Evolutionary conservation across 2,113 vertebrate species (phyloP).

Genomic region (Aythya baeri): DNA sequence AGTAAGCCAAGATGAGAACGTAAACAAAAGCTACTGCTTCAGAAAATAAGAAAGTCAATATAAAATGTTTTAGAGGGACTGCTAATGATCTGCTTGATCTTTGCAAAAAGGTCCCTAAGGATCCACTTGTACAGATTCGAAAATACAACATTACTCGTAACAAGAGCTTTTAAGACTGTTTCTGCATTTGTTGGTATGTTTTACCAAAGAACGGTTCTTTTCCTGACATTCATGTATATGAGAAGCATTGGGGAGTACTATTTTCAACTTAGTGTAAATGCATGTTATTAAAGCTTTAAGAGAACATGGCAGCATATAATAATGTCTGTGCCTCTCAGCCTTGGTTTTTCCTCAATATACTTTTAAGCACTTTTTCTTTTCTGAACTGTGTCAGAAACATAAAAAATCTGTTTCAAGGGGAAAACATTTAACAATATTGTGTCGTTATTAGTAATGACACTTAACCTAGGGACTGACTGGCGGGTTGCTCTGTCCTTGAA

Average conservation of each 20-base stretch:
- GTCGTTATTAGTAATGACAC: not conserved
- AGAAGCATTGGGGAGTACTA: not conserved
- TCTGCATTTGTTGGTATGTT: constrained; percentile 1
- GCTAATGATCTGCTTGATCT: constrained; percentile 37
- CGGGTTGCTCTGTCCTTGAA: not conserved
- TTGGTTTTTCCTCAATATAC: not conserved
- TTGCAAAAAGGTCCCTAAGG: not conserved
- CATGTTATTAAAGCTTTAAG: constrained; percentile 22
- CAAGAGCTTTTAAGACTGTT: not conserved
- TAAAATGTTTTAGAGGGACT: constrained; percentile 14
- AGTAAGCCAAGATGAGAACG: not conserved
- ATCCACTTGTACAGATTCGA: not conserved
- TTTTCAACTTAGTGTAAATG: constrained; percentile 14
- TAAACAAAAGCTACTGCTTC: not conserved
- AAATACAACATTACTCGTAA: not conserved
- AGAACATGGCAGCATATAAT: constrained; percentile 28
- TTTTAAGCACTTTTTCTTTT: constrained; percentile 4
- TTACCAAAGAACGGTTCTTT: not conserved
- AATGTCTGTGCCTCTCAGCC: constrained; percentile 23
- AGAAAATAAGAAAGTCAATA: constrained; percentile 29
- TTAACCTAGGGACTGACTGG: not conserved
- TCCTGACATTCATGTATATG: not conserved
- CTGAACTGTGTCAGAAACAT: not conserved
- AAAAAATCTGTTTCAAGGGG: not conserved
- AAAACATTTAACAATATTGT: not conserved